Evolutionary conservation across 2,113 vertebrate species (phyloP).

Genomic region (Poeciliopsis turrubarensis): DNA sequence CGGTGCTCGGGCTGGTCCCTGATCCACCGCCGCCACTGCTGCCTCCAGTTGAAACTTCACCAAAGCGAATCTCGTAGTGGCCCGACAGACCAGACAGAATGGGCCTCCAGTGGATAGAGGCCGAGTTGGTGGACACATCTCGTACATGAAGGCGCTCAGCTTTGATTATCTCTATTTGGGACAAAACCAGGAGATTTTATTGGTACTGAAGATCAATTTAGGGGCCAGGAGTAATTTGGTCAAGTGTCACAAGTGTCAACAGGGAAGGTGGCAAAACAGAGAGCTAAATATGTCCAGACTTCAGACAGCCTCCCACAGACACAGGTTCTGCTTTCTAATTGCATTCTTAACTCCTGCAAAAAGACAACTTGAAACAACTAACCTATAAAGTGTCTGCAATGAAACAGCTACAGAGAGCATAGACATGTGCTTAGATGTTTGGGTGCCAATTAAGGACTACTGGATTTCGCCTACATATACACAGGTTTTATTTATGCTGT

Average conservation of each 20-base stretch:
- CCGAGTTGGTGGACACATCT: conserved; percentile 83
- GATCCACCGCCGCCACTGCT: background rate
- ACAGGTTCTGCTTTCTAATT: conserved; percentile 48
- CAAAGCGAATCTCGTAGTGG: conserved; percentile 84
- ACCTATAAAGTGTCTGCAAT: conserved; percentile 42
- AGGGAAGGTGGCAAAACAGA: conserved; percentile 7
- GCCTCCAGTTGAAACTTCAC: conserved; percentile 51
- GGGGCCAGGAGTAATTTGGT: background rate
- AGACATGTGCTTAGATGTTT: conserved; percentile 32
- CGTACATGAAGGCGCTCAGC: conserved; percentile 83
- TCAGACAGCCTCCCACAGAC: conserved; percentile 49
- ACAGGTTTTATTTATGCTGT: conserved; percentile 45
- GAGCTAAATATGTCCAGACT: conserved; percentile 39
- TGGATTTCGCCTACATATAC: conserved; percentile 28
- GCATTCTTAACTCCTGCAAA: conserved; percentile 52
- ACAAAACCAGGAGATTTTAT: background rate
- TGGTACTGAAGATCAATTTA: background rate
- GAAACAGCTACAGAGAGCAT: conserved; percentile 48
- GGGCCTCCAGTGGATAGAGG: conserved; percentile 86
- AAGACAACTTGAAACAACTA: conserved; percentile 70
- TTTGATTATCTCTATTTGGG: conserved; percentile 83
- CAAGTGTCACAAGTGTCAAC: background rate
- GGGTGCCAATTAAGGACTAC: conserved; percentile 19
- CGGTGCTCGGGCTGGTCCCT: conserved; percentile 70
- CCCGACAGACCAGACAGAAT: conserved; percentile 80